Conservation (phyloP, 2,797 vertebrate species). For the Sebastes ruberrimus region DNA sequence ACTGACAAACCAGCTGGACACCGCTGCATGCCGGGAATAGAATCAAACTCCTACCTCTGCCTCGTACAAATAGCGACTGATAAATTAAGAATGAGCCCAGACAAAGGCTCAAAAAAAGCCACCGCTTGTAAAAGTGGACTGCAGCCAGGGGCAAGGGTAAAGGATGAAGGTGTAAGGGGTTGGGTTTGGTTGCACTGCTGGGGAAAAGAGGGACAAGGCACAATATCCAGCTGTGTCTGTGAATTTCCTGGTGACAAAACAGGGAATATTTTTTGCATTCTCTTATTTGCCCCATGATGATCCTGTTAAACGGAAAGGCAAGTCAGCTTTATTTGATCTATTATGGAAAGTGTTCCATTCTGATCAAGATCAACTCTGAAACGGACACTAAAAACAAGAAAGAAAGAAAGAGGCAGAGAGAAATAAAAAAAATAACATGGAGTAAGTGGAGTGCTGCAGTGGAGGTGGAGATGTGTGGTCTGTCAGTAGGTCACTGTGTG, state of each 20-base stretch:
- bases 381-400: background rate
- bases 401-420: background rate
- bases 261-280: background rate
- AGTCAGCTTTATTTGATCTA: background rate
- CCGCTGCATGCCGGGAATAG: conserved; percentile 24
- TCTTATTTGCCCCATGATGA: conserved; percentile 5
- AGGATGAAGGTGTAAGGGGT: background rate
- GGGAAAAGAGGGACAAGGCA: background rate
- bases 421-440: background rate
- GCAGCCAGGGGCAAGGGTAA: background rate
- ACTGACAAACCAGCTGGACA: conserved; percentile 50
- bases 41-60: conserved; percentile 25
- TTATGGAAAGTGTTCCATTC: conserved; percentile 14
- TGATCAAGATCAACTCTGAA: conserved; percentile 9
- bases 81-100: conserved; percentile 55
- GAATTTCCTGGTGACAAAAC: background rate
- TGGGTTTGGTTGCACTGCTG: background rate
- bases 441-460: conserved; percentile 14
- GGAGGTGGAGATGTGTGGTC: conserved; percentile 42
- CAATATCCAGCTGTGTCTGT: conserved; percentile 5
- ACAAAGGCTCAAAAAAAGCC: conserved; percentile 27
- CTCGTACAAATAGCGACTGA: conserved; percentile 42
- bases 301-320: background rate
- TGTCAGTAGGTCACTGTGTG: conserved; percentile 42
- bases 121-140: conserved; percentile 26